Conservation (phyloP, 2,113 vertebrate species). For the Mus spicilegus region DNA sequence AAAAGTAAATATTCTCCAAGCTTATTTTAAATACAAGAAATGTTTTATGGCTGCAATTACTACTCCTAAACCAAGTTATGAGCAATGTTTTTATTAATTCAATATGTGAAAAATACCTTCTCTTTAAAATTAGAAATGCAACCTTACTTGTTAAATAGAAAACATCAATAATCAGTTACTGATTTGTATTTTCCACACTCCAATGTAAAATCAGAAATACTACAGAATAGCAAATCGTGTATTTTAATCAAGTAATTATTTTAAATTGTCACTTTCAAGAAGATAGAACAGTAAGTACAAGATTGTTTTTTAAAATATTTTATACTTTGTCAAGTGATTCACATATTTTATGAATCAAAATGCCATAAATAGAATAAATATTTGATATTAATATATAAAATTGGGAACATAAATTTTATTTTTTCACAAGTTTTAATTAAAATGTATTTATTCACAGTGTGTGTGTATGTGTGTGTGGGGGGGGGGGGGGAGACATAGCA, state of each 20-base stretch:
- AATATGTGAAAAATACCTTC: neutral
- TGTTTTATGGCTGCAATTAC: neutral
- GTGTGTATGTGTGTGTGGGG: too few species aligned
- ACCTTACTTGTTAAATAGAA: neutral
- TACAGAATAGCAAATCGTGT: neutral
- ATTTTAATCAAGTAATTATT: neutral
- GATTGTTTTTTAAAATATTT: neutral
- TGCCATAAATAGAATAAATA: too few species aligned
- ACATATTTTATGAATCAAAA: too few species aligned
- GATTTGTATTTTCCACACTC: neutral
- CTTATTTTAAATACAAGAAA: constrained; percentile 12
- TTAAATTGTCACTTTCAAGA: neutral
- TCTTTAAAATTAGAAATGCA: neutral
- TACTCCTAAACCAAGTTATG: neutral
- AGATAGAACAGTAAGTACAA: neutral
- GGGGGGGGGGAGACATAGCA: too few species aligned
- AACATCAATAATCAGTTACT: neutral
- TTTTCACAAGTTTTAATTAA: too few species aligned
- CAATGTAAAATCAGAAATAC: neutral
- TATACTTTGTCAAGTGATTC: too few species aligned
- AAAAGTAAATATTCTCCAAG: neutral
- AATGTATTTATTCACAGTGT: too few species aligned
- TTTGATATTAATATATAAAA: too few species aligned
- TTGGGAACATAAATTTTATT: too few species aligned
- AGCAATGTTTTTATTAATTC: neutral